These are phyloP conservation scores for Sinocyclocheilus anshuiensis DNA, from an alignment of 2,113 vertebrate species.

Conservation along the genomic window DNA sequence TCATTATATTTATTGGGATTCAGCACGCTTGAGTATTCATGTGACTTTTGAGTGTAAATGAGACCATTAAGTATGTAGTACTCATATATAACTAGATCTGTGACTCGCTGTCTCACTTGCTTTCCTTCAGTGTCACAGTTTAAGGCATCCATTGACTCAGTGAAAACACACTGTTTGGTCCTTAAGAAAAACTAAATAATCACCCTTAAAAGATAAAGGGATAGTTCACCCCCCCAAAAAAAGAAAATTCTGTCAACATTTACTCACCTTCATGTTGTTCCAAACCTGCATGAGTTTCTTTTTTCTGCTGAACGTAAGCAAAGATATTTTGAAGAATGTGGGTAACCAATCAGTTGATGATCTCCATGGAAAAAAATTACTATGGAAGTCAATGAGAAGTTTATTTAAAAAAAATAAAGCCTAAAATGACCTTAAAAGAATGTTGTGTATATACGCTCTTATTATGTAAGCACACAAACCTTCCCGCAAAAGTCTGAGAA, in stretches of 20 bases:
- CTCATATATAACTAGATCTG: background rate
- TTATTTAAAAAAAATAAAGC: too few relatives aligned
- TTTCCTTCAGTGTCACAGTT: conserved; percentile 43
- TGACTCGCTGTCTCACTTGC: conserved; percentile 60
- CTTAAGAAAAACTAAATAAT: background rate
- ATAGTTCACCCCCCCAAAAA: background rate
- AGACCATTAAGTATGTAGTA: conserved; percentile 51
- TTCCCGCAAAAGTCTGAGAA: too few relatives aligned
- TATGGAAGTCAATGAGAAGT: too few relatives aligned
- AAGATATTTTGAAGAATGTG: too few relatives aligned
- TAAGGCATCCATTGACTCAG: conserved; percentile 46
- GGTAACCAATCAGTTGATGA: too few relatives aligned
- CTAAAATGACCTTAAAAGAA: background rate
- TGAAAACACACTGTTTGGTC: background rate
- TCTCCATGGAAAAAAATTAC: too few relatives aligned
- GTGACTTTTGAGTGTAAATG: conserved; percentile 61
- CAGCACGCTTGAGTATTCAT: conserved; percentile 53
- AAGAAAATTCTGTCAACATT: too few relatives aligned
- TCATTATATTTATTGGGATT: conserved; percentile 46
- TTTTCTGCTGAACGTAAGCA: too few relatives aligned
- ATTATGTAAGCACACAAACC: background rate
- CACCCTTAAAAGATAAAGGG: background rate
- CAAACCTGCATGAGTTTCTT: too few relatives aligned
- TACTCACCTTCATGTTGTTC: too few relatives aligned
- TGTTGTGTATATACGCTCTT: background rate